These are phyloP conservation scores for Halcyon smyrnensis DNA, from an alignment of 2,797 vertebrate genomes.

Conservation along the genomic window DNA sequence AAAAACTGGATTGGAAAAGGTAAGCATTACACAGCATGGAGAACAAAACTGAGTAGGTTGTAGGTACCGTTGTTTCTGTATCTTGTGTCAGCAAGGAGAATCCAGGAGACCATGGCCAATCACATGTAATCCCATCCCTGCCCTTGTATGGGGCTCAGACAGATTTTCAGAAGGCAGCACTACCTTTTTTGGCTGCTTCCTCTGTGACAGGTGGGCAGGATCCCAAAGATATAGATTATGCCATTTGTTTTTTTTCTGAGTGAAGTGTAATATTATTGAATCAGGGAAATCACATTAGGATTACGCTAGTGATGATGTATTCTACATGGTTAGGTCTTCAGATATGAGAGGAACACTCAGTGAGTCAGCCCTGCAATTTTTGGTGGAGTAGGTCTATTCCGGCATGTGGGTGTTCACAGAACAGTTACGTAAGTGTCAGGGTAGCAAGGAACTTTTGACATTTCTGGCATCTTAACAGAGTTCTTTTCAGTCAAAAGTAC, in stretches of 20 bases:
- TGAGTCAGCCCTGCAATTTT: slow-evolving; percentile 79
- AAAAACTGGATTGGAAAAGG: not conserved
- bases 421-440: slow-evolving; percentile 82
- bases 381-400: slow-evolving; percentile 81
- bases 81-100: not conserved
- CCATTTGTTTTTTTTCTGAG: not conserved
- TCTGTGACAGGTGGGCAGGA: not conserved
- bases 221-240: not conserved
- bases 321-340: slow-evolving; percentile 66
- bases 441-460: slow-evolving; percentile 80
- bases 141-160: not conserved
- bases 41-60: not conserved
- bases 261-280: slow-evolving; percentile 29
- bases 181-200: slow-evolving; percentile 12
- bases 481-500: slow-evolving; percentile 77
- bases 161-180: not conserved
- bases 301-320: slow-evolving; percentile 62
- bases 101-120: not conserved
- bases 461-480: slow-evolving; percentile 78
- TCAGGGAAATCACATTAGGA: slow-evolving; percentile 60
- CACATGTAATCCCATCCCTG: not conserved
- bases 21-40: not conserved
- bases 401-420: slow-evolving; percentile 78
- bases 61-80: not conserved
- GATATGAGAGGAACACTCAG: slow-evolving; percentile 62